Conservation (phyloP, 2,888 invertebrate genomes). For the Dasypogon diadema region DNA sequence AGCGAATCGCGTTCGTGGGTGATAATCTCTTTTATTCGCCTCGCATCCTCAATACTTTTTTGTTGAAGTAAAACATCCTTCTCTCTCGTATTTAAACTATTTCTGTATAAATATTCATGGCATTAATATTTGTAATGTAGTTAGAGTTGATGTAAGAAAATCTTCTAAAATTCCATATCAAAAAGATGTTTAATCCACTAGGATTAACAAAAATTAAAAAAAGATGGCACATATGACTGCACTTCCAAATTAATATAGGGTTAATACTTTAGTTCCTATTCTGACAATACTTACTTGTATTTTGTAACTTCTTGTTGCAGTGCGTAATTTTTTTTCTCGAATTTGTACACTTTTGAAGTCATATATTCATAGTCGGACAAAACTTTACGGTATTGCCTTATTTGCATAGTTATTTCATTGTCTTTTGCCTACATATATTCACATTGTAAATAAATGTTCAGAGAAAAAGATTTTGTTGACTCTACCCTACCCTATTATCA, state of each 20-base stretch:
- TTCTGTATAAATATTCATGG: too few relatives aligned
- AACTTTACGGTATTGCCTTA: background rate
- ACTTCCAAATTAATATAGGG: too few relatives aligned
- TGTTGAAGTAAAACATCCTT: background rate
- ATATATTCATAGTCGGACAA: background rate
- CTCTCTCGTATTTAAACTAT: background rate
- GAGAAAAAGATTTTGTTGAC: background rate
- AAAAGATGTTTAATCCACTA: too few relatives aligned
- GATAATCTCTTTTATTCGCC: slow-evolving; percentile 60
- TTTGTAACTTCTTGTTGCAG: background rate
- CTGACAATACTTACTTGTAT: slow-evolving; percentile 34
- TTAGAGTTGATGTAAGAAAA: too few relatives aligned
- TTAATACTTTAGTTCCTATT: too few relatives aligned
- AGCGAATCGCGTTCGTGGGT: slow-evolving; percentile 63
- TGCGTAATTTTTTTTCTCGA: background rate
- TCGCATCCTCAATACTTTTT: background rate
- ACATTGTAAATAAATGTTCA: background rate
- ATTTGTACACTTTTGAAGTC: background rate
- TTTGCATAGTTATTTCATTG: background rate
- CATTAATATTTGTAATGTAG: too few relatives aligned
- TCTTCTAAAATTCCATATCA: too few relatives aligned
- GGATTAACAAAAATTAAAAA: too few relatives aligned
- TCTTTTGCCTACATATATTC: background rate
- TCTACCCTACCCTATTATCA: background rate
- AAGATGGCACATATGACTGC: too few relatives aligned